These are phyloP conservation scores for Dendroctonus ponderosae DNA, from an alignment of 1,140 invertebrate genomes.

Conservation along the genomic window DNA sequence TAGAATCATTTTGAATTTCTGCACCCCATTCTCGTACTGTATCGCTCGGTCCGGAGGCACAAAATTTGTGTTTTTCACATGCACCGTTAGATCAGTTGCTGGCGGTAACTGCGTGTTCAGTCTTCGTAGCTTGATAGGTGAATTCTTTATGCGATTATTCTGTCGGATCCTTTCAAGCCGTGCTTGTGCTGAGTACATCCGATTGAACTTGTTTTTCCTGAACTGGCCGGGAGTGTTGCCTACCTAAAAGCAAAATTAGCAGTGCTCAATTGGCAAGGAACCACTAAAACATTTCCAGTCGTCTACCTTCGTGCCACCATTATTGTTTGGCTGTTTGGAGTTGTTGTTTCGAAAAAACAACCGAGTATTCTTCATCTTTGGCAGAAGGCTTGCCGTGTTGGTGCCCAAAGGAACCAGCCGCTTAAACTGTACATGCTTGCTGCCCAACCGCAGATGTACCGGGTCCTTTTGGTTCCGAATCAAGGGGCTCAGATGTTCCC, in stretches of 20 bases:
- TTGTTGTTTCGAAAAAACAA: conserved; percentile 3
- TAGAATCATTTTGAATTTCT: conserved; percentile 30
- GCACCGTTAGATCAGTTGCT: conserved; percentile 24
- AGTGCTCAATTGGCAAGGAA: no score
- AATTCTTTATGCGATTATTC: not conserved
- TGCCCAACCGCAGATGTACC: conserved; percentile 15
- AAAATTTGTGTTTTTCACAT: conserved; percentile 25
- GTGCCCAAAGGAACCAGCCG: conserved; percentile 19
- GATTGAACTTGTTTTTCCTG: not conserved
- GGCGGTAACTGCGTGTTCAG: not conserved
- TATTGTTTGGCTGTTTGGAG: no score
- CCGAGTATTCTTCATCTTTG: conserved; percentile 2
- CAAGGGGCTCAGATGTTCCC: conserved; percentile 10
- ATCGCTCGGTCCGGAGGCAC: not conserved
- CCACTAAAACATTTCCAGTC: no score
- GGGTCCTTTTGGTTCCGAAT: conserved; percentile 6
- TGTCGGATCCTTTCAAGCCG: conserved; percentile 4
- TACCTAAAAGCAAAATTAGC: not conserved
- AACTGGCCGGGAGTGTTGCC: not conserved
- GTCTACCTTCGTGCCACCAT: no score
- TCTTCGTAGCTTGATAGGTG: conserved; percentile 12
- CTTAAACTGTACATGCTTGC: conserved; percentile 17
- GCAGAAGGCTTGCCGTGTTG: conserved; percentile 15
- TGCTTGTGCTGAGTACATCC: conserved; percentile 7
- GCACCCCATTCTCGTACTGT: not conserved